A percentile compares a stretch with the other conserved stretches of the same genome.
phyloP scores from a whole-genome alignment of 1,140 invertebrate species.

The Nasonia longicornis region DNA sequence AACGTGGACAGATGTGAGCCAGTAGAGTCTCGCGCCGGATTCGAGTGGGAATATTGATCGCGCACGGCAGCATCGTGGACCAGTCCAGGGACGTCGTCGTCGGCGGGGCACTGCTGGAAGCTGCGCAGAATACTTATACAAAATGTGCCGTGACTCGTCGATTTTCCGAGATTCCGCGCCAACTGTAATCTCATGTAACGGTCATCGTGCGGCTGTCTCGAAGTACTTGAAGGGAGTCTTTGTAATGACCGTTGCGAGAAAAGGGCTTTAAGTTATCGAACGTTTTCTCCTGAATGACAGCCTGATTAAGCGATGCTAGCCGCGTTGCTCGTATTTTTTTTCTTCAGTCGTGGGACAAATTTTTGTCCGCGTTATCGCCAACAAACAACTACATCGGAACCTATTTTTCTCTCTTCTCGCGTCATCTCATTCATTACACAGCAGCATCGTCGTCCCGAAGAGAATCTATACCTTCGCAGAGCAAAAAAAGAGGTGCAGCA shows the following conservation, averaged over 20 bases:
- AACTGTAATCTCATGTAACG: background rate
- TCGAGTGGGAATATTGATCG: constrained; percentile 38
- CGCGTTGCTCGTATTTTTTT: background rate
- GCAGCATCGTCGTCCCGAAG: background rate
- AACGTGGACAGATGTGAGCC: constrained; percentile 2
- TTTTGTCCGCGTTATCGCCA: too few relatives aligned
- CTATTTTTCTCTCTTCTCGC: background rate
- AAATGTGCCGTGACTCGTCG: background rate
- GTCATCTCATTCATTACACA: background rate
- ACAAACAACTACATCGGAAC: background rate
- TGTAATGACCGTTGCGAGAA: background rate
- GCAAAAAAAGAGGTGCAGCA: background rate
- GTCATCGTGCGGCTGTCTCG: too few relatives aligned
- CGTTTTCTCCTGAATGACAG: too few relatives aligned
- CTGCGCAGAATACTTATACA: background rate
- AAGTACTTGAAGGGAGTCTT: background rate
- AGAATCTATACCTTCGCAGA: background rate
- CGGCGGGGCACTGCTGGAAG: too few relatives aligned
- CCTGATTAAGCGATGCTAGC: background rate
- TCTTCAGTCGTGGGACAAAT: background rate
- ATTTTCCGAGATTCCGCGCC: background rate
- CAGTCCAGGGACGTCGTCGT: background rate
- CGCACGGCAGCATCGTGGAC: constrained; percentile 8
- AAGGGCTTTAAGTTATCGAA: background rate
- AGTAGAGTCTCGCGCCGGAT: background rate